These are phyloP conservation scores for Charanyca ferruginea DNA, from an alignment of 2,888 invertebrate species.

Conservation along the genomic window DNA sequence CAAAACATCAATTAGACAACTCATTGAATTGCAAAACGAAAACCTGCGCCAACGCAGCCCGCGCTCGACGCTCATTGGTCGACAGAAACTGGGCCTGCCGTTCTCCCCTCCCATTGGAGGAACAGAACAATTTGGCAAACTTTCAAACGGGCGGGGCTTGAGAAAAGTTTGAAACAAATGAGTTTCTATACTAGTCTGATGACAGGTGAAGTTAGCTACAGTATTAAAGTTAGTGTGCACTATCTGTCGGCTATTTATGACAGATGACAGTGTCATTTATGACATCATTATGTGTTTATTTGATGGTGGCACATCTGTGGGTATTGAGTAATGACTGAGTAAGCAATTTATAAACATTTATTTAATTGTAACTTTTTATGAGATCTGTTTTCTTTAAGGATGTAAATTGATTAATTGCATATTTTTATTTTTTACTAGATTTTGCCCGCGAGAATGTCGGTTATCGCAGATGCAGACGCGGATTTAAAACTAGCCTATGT, in stretches of 20 bases:
- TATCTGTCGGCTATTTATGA: constrained; percentile 19
- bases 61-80: constrained; percentile 74
- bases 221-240: constrained; percentile 46
- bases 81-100: constrained; percentile 70
- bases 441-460: too few relatives aligned
- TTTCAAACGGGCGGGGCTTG: constrained; percentile 83
- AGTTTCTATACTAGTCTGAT: constrained; percentile 41
- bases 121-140: constrained; percentile 83
- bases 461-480: too few relatives aligned
- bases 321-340: constrained; percentile 25
- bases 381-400: constrained; percentile 32
- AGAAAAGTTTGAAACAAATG: constrained; percentile 63
- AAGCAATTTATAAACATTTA: constrained; percentile 48
- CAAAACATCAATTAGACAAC: constrained; percentile 82
- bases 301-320: constrained; percentile 9
- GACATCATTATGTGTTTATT: constrained; percentile 41
- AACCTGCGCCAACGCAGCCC: constrained; percentile 84
- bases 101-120: constrained; percentile 74
- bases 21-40: constrained; percentile 85
- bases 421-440: constrained; percentile 15
- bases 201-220: constrained; percentile 41
- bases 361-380: constrained; percentile 31
- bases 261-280: constrained; percentile 13
- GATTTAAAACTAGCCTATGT: too few relatives aligned
- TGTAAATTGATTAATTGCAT: constrained; percentile 35